Evolutionary conservation across 92 coral and sea anemone genomes (phyloP), one percentile per base, ranked within the genome.

Genomic region (Muricea muricata): DNA sequence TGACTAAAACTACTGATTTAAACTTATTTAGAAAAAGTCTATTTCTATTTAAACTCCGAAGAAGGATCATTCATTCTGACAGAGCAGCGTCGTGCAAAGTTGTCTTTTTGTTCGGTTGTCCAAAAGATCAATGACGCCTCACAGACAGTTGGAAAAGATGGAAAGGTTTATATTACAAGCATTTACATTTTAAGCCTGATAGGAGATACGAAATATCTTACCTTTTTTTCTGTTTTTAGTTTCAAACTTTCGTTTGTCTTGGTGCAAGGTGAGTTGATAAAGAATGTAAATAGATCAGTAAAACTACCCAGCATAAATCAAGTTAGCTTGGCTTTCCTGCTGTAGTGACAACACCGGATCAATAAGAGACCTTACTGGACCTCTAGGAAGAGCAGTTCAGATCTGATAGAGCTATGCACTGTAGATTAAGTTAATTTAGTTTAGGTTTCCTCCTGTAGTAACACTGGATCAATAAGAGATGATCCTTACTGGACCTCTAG

Each of bases 121-220:
- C 94, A 97, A 24, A 82, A 97, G 50, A 97, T 97, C 84, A 97
- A 97, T 83, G 92, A 97, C 71, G 93, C 99, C 25, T 97, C 99
- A 32, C 96, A 94, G 70, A 91, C 99, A 41, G 91, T 97, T 30
- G 99, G 99, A 75, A 97, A 97, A 79, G 99, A 97, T 87, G 99
- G 98, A 85, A 97, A 97, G 98, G 99, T 97, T 84, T 0, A 56
- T 40, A n/a, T 46, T 79, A 4, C 18, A 61, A 0, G 29, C 10
- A 17, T 14, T 0, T 35, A 34, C 41, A 0, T 25, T 52, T 6
- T 13, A 18, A 52, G 60, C 60, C 20, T 52, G 4, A 3, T 6
- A 23, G 4, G 60, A 52, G 18, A 52, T 17, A 4, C 1, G 24
- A 17, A 20, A 37, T 9, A 37, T 37, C 42, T 37, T 37, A 37